Percentiles rank a stretch among this genome's conserved stretches.
Conservation (phyloP, 2,888 invertebrate genomes). For the Hermodice carunculata region DNA sequence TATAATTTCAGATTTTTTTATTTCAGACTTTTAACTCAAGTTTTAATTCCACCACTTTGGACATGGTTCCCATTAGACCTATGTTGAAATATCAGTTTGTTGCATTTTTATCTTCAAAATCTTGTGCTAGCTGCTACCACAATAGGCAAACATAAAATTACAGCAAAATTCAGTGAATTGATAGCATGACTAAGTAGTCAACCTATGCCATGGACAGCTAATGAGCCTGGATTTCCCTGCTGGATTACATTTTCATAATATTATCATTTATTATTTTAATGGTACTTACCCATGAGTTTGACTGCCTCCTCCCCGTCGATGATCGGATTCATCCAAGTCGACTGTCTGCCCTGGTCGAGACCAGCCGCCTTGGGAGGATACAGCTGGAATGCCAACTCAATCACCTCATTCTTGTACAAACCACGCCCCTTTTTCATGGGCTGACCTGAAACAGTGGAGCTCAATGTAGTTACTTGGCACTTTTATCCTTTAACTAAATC, state of each 20-base stretch:
- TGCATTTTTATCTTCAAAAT: too few species aligned
- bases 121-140: background rate
- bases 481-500: too few species aligned
- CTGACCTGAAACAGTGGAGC: constrained; percentile 19
- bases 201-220: too few species aligned
- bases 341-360: constrained; percentile 54
- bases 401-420: constrained; percentile 57
- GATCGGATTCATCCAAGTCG: constrained; percentile 68
- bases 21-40: too few species aligned
- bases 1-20: too few species aligned
- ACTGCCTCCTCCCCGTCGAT: constrained; percentile 66
- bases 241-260: background rate
- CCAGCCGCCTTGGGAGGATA: constrained; percentile 63
- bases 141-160: background rate
- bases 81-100: too few species aligned
- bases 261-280: background rate
- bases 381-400: constrained; percentile 65
- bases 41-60: too few species aligned
- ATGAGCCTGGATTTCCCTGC: too few species aligned
- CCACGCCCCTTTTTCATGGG: constrained; percentile 46
- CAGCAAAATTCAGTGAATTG: background rate
- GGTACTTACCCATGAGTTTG: constrained; percentile 58
- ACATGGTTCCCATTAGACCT: too few species aligned
- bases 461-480: too few species aligned
- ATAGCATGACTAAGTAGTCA: too few species aligned